Base-by-base conservation (phyloP, 2,888 invertebrate species). In the Calliphora vomitoria region DNA sequence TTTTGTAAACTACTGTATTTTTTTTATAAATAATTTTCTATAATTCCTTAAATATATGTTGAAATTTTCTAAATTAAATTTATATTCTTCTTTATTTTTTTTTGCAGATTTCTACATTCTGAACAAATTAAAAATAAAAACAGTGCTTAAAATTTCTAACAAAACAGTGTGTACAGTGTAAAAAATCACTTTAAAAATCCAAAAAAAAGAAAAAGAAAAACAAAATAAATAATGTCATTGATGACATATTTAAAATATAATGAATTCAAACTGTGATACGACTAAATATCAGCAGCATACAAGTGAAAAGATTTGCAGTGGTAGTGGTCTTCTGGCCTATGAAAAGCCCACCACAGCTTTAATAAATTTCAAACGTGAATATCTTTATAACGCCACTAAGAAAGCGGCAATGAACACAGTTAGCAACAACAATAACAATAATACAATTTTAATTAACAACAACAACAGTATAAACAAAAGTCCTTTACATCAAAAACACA, bases 381-480 rank as follows among this genome's bases (percentile, higher is more conserved):
- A 90, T 53, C 90, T 91, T n/a, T 89, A 84, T 71, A 88, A 88
- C 74, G 85, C 88, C 78, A 89, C 89, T 74, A 74, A 88, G 69
- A 90, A 89, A 80, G 89, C 68, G 85, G 85, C 89, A 50, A 90
- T 90, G 89, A 91, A 89, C 89, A 89, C 84, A 87, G 90, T 88
- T 60, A 90, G 75, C 80, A 90, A 89, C 72, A 90, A 89, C 82
- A 85, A 81, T 25, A 76, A n/a, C n/a, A n/a, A 66, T 13, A 82
- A 15, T 53, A 85, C 25, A 35, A 75, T 62, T n/a, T 72, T 82
- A 64, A 82, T 89, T 72, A 88, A 88, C 68, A 88, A 86, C 31
- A 86, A 71, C 80, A 84, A 82, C 60, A 85, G 88, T 66, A 87
- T 83, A 69, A 88, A 85, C 55, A 82, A 88, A 79, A 89, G 88